Base-by-base conservation (phyloP, 2,888 invertebrate genomes). In the Allygus modestus region DNA sequence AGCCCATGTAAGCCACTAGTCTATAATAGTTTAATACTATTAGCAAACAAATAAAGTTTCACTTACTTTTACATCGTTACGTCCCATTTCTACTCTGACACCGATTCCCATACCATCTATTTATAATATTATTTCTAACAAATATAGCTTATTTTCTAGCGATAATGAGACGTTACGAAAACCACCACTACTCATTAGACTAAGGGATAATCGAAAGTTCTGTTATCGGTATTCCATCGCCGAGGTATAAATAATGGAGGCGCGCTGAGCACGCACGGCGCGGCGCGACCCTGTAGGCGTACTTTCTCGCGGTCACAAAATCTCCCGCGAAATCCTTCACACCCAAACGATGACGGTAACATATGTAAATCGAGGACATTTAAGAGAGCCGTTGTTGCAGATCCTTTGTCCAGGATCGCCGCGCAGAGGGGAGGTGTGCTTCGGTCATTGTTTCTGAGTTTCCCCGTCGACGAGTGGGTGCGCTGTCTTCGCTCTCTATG, bases 331-430 rank as follows among this genome's bases (percentile, higher is more conserved):
- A 31, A 65, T 65, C 65, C 28, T 54, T 26, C 65, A 65, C 71
- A 41, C 71, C 71, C 37, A 71, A 41, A 71, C 41, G 77, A 77
- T 77, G 77, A 77, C 77, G 43, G 28, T 77, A 51, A 77, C 46
- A n/a, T 77, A 77, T 77, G 77, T 46, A 77, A 77, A 77, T 77
- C 51, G 77, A 9, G 77, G 43, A 46, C 77, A 77, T 77, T 77
- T 23, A 51, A 1, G 15, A 4, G 43, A 46, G 41, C 31, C 37
- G 71, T 41, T 51, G 77, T 28, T 11, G 46, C 37, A 51, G 46
- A 43, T 17, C 46, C 77, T 77, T 77, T 77, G 77, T 77, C 77
- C 46, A 26, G 28, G 46, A 7, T 23, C 15, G 71, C 65, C 15
- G 71, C 41, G 41, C 43, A 23, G 31, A 26, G 31, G 54, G 20